Evolutionary conservation across 2,888 invertebrate species (phyloP).

Genomic region (Helleia helle): DNA sequence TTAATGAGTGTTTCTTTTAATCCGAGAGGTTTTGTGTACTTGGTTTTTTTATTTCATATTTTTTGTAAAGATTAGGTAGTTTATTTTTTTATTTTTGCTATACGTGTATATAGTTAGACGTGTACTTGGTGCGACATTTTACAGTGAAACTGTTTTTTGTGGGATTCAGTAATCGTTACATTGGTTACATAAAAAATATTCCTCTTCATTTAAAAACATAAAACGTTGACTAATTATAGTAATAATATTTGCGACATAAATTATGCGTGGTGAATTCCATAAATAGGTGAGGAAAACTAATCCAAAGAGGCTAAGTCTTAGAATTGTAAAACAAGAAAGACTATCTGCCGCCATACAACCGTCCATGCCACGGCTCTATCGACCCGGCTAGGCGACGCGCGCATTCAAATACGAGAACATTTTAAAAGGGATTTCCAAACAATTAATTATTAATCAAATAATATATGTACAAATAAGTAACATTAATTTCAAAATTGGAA

Average conservation of each 20-base stretch:
- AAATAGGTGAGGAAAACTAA: conserved; percentile 17
- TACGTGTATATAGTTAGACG: too few species aligned
- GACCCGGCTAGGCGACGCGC: conserved; percentile 61
- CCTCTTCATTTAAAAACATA: too few species aligned
- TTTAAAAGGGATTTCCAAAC: background rate
- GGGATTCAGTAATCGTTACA: too few species aligned
- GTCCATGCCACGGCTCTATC: conserved; percentile 61
- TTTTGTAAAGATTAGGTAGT: too few species aligned
- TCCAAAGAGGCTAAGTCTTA: conserved; percentile 29
- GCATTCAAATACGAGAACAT: conserved; percentile 28
- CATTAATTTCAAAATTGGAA: background rate
- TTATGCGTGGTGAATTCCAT: background rate
- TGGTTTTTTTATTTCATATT: too few species aligned
- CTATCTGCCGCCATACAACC: conserved; percentile 61
- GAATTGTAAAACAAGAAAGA: conserved; percentile 58
- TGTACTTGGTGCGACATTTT: too few species aligned
- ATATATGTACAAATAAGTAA: background rate
- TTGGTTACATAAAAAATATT: too few species aligned
- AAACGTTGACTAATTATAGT: too few species aligned
- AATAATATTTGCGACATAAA: background rate
- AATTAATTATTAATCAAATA: background rate
- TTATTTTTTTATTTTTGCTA: too few species aligned
- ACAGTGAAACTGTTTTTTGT: too few species aligned
- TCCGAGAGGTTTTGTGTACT: too few species aligned
- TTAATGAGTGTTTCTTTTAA: too few species aligned